These are phyloP conservation scores for Cyprinodon variegatus DNA, from an alignment of 2,113 vertebrate genomes.

Conservation along the genomic window DNA sequence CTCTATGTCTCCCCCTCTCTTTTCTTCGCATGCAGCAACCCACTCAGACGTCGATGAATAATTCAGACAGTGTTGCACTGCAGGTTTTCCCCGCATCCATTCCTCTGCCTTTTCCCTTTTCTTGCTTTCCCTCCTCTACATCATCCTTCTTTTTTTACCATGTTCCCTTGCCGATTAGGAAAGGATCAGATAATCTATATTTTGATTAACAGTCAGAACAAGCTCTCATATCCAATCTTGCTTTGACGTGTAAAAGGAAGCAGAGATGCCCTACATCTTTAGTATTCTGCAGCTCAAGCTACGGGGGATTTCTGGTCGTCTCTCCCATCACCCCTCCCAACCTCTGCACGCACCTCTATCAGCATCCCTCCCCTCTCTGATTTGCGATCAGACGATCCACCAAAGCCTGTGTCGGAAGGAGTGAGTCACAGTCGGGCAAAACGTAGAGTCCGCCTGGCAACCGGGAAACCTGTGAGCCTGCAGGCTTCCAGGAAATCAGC, in stretches of 20 bases:
- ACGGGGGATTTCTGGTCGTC: conserved; percentile 56
- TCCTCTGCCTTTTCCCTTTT: conserved; percentile 27
- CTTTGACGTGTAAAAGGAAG: neutral
- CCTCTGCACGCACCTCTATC: conserved; percentile 29
- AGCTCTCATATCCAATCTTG: neutral
- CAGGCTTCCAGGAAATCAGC: conserved; percentile 57
- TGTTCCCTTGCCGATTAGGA: conserved; percentile 10
- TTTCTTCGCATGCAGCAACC: conserved; percentile 53
- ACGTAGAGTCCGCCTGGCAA: conserved; percentile 33
- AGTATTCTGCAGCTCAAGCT: conserved; percentile 62
- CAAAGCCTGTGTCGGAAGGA: conserved; percentile 42
- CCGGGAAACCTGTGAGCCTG: conserved; percentile 37
- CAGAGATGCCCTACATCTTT: conserved; percentile 58
- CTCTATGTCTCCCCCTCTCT: conserved; percentile 33
- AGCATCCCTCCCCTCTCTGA: conserved; percentile 34
- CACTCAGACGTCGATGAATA: conserved; percentile 79
- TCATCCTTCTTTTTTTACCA: conserved; percentile 53
- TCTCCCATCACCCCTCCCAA: conserved; percentile 62
- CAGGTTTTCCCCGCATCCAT: conserved; percentile 70
- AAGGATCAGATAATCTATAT: neutral
- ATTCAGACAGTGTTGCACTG: conserved; percentile 83
- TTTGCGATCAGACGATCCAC: conserved; percentile 28
- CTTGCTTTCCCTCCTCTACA: conserved; percentile 44
- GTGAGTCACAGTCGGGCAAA: conserved; percentile 66
- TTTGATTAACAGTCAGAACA: conserved; percentile 18